These are phyloP conservation scores for Lytechinus pictus DNA, from an alignment of 35 echinoderm and acorn worm genomes.

Conservation along the genomic window DNA sequence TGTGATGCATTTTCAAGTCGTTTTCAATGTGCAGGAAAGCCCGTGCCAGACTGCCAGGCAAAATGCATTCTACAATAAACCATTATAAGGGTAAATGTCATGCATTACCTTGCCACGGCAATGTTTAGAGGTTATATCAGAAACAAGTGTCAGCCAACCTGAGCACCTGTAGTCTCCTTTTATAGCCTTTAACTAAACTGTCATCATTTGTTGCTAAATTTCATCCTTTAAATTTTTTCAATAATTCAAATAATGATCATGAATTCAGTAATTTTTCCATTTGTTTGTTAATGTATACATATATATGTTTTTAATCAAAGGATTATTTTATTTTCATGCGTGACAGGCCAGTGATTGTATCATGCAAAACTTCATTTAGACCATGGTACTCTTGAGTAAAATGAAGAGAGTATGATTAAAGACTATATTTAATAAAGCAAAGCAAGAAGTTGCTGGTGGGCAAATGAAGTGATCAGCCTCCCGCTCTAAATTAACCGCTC, in stretches of 20 bases:
- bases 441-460: neutral
- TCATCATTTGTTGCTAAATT: neutral
- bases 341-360: too few species aligned
- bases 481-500: neutral
- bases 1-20: neutral
- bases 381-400: neutral
- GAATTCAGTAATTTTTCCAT: too few species aligned
- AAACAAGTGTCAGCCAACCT: neutral
- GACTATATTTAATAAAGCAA: neutral
- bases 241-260: too few species aligned
- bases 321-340: too few species aligned
- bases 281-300: too few species aligned
- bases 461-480: neutral
- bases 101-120: neutral
- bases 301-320: too few species aligned
- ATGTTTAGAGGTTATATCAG: neutral
- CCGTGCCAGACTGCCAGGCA: neutral
- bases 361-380: neutral
- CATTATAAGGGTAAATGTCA: neutral
- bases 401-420: neutral
- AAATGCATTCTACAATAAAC: neutral
- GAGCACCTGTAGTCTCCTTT: neutral
- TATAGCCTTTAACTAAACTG: neutral
- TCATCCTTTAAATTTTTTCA: neutral
- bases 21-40: neutral